Evolutionary conservation across 1,140 invertebrate genomes (phyloP), one percentile per base, ranked within the genome.

Genomic region (Meloidogyne hapla): DNA sequence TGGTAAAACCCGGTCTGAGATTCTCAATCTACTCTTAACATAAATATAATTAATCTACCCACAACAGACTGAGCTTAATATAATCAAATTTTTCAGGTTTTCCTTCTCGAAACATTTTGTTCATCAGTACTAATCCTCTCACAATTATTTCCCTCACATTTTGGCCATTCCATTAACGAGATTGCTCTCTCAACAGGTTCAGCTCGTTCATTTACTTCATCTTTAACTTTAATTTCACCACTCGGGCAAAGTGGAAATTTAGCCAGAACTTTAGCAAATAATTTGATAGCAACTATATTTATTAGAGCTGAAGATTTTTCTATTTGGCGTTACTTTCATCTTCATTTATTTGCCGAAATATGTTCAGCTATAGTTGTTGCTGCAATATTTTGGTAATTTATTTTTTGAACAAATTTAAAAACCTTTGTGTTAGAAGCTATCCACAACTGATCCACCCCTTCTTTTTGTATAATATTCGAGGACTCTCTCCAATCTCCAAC

Each of bases 171-270:
- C 23, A 18, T 45, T 18, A 64, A 28, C 8, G 23, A 42, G 12
- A 45, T 28, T n/a, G 9, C 33, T 1, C 25, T 21, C 13, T 45
- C 25, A 23, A 26, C 45, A 78, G 33, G 33, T n/a, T 56, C 48
- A 8, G n/a, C 48, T 4, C 48, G 48, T n/a, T 2, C 42, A 23
- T 40, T 77, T 62, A 61, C 62, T 18, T 69, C 76, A 18, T 42
- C 33, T 9, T 64, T 79, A 65, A 68, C 64, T 25, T 45, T 70
- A 5, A 61, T 64, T 45, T 77, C 66, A 45, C 71, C 77, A n/a
- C 23, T 78, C 28, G 74, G 77, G 15, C 77, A 79, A 72, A 71
- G 68, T 28, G 76, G 77, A 18, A 79, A 79, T 65, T 71, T 79
- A 13, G 77, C 77, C 10, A 63, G 77, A 15, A 69, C 68, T 2